Evolutionary conservation across 2,888 invertebrate species (phyloP).

Genomic region (Unio delphinus): DNA sequence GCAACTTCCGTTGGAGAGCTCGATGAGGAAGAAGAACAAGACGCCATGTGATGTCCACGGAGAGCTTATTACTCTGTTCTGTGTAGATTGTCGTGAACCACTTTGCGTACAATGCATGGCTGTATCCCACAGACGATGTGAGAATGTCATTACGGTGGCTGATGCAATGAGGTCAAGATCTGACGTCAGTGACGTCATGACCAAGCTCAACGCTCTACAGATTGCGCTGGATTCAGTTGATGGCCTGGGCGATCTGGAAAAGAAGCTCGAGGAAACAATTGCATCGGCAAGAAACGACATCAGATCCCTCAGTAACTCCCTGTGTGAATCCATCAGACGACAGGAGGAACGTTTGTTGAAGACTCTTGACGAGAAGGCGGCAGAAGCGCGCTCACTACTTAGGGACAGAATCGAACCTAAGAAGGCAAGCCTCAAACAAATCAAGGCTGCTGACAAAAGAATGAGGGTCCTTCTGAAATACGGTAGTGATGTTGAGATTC

Average conservation of each 20-base stretch:
- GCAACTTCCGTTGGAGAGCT: constrained; percentile 42
- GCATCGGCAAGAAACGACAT: constrained; percentile 46
- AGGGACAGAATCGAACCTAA: constrained; percentile 36
- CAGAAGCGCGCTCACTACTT: constrained; percentile 27
- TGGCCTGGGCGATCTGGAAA: constrained; percentile 31
- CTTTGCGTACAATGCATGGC: constrained; percentile 57
- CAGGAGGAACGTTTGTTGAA: constrained; percentile 45
- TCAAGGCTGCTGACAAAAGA: constrained; percentile 46
- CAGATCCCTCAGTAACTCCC: constrained; percentile 38
- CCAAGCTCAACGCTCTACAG: constrained; percentile 28
- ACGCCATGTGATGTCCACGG: constrained; percentile 49
- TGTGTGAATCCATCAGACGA: constrained; percentile 44
- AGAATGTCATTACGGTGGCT: constrained; percentile 48
- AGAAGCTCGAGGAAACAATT: constrained; percentile 46
- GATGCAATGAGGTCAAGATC: constrained; percentile 51
- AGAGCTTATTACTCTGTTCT: constrained; percentile 49
- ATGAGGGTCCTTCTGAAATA: constrained; percentile 52
- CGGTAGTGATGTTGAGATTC: constrained; percentile 57
- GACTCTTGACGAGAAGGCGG: constrained; percentile 34
- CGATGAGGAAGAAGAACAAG: constrained; percentile 50
- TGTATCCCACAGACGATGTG: constrained; percentile 49
- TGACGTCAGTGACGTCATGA: constrained; percentile 40
- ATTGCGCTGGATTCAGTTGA: constrained; percentile 29
- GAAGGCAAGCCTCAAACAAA: constrained; percentile 39
- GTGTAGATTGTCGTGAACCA: constrained; percentile 51